A percentile compares a stretch with the other conserved stretches of the same genome.
These are phyloP conservation scores for Novumbra hubbsi DNA, from an alignment of 2,797 vertebrate genomes.

Conservation along the genomic window DNA sequence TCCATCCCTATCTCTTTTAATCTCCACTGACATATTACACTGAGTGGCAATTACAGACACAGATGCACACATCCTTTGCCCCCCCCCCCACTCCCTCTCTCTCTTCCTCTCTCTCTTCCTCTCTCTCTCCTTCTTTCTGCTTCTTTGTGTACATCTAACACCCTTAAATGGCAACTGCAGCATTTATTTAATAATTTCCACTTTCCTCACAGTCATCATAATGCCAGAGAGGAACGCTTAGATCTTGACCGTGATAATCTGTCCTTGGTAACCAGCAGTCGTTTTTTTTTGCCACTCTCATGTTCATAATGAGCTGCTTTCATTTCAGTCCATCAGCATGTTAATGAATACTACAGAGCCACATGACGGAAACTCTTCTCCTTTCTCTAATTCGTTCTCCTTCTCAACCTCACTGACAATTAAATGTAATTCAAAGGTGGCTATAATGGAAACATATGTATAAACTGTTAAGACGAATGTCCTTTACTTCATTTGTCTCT, in stretches of 20 bases:
- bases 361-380: no score
- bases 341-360: conserved; percentile 41
- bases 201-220: conserved; percentile 44
- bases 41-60: neutral
- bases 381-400: no score
- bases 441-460: no score
- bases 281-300: conserved; percentile 35
- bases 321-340: conserved; percentile 52
- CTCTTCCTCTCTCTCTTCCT: conserved; percentile 14
- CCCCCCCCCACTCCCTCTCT: neutral
- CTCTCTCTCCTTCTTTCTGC: conserved; percentile 30
- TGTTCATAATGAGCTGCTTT: conserved; percentile 50
- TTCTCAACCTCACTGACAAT: no score
- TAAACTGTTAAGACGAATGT: no score
- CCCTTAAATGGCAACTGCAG: conserved; percentile 60
- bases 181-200: conserved; percentile 64
- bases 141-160: conserved; percentile 44
- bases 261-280: conserved; percentile 49
- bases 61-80: conserved; percentile 32
- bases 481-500: no score
- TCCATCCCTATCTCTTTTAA: no score
- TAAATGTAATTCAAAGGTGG: no score
- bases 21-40: no score
- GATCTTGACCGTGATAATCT: conserved; percentile 14
- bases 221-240: conserved; percentile 31